Base-by-base conservation (phyloP, 2,113 vertebrate species). In the Scomber scombrus region DNA sequence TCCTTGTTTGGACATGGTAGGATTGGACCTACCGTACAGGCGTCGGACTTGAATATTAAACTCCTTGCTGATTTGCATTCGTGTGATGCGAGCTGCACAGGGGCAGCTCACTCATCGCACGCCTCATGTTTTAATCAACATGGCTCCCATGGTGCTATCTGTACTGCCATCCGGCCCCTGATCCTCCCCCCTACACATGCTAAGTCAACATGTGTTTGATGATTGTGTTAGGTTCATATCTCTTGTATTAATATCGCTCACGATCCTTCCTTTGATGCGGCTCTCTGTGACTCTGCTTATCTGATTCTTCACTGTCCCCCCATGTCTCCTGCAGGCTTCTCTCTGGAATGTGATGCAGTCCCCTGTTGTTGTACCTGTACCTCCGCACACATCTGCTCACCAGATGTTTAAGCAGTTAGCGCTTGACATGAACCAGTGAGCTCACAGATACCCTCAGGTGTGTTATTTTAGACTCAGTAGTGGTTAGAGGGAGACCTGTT, bases 81-180 rank as follows among this genome's bases (percentile, higher is more conserved):
- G 77, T 76, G 89, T 71, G 86, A 85, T 75, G 80, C 77, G 6
- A 14, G 74, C 75, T 71, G 85, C 86, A 58, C 55, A 47, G 82
- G 81, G 76, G 70, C 69, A 55, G 71, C 88, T 85, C 69, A 3
- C 71, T 73, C 84, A 60, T 66, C 15, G 49, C 84, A 71, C 56
- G 40, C 85, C 89, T 92, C 85, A 86, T 90, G 86, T 93, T 93
- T 92, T 91, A 92, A 88, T 87, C 87, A 80, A 65, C 86, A 69
- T 40, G 51, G 60, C 34, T 78, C 69, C 81, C 72, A 52, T 60
- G 3, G 61, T 40, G 69, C 46, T 64, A 71, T 89, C 84, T 82
- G 14, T 49, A 65, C 76, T 71, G 0, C 63, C 63, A 71, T 56
- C 77, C 63, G 19, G 8, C 67, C 40, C 75, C 40, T 1, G 5